These are phyloP conservation scores for Aphelocoma coerulescens DNA, from an alignment of 2,113 vertebrate species.

Conservation along the genomic window DNA sequence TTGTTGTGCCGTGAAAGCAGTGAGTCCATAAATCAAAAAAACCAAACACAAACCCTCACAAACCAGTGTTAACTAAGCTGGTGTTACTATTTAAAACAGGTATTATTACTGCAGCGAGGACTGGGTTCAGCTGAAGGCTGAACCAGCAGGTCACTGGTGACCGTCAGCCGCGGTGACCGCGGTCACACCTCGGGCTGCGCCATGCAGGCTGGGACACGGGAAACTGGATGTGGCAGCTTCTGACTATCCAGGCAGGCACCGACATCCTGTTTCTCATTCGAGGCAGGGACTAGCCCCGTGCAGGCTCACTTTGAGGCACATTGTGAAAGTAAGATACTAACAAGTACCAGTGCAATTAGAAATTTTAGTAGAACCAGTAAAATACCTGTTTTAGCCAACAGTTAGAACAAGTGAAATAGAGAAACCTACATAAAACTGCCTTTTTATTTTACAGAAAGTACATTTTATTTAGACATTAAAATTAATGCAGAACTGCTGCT, in stretches of 20 bases:
- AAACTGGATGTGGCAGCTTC: neutral
- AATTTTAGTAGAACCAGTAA: conserved; percentile 43
- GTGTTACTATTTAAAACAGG: conserved; percentile 67
- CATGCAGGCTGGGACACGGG: neutral
- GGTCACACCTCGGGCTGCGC: neutral
- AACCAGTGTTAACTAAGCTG: neutral
- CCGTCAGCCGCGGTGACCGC: rapidly evolving
- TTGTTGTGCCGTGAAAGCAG: conserved; percentile 34
- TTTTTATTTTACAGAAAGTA: neutral
- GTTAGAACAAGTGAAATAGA: conserved; percentile 14
- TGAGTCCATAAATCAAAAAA: neutral
- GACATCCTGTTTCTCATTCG: neutral
- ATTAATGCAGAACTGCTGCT: neutral
- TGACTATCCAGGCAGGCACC: neutral
- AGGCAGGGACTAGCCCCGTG: neutral
- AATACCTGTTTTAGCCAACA: conserved; percentile 76
- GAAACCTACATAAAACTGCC: neutral
- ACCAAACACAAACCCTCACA: neutral
- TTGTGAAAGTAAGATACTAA: neutral
- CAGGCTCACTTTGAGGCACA: neutral
- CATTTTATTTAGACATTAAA: neutral
- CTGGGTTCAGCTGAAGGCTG: neutral
- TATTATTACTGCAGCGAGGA: conserved; percentile 44
- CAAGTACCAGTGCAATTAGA: neutral
- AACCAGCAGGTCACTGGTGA: neutral